phyloP scores from a whole-genome alignment of 2,888 invertebrate genomes.

The Cristatella mucedo region DNA sequence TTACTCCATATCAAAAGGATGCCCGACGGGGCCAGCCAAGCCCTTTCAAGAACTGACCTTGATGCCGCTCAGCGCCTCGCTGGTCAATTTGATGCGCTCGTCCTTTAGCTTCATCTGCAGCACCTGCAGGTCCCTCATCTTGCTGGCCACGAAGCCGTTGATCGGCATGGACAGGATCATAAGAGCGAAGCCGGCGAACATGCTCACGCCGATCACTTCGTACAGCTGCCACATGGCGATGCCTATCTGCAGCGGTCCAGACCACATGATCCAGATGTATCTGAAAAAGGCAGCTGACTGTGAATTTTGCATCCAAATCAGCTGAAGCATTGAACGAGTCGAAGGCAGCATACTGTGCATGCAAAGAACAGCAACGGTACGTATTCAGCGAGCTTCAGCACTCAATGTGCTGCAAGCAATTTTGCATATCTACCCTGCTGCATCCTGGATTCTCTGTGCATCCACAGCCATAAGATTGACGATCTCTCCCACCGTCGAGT shows the following conservation, averaged over 20 bases:
- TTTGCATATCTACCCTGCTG: slow-evolving; percentile 10
- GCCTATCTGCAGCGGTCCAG: slow-evolving; percentile 49
- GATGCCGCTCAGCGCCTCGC: slow-evolving; percentile 77
- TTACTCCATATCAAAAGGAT: too few relatives aligned
- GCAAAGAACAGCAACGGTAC: background rate
- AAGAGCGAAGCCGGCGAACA: slow-evolving; percentile 69
- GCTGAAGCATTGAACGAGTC: background rate
- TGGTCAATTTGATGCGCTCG: slow-evolving; percentile 78
- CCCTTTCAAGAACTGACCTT: slow-evolving; percentile 49
- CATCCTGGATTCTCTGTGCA: slow-evolving; percentile 32
- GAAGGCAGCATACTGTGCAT: background rate
- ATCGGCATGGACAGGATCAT: slow-evolving; percentile 63
- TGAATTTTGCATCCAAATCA: background rate
- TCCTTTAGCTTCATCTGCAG: slow-evolving; percentile 85
- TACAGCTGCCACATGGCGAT: slow-evolving; percentile 50
- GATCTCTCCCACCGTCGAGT: slow-evolving; percentile 32
- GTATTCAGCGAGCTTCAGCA: background rate
- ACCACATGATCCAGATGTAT: slow-evolving; percentile 25
- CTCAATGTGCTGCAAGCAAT: background rate
- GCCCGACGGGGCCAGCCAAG: too few relatives aligned
- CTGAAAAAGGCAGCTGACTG: slow-evolving; percentile 14
- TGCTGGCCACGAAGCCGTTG: slow-evolving; percentile 14
- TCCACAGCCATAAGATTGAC: slow-evolving; percentile 38
- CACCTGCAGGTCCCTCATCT: slow-evolving; percentile 13
- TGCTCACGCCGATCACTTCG: slow-evolving; percentile 48